Percentiles rank a stretch among this genome's conserved stretches.
These are phyloP conservation scores for Drosophila triauraria DNA, from an alignment of 1,140 invertebrate species.

Conservation along the genomic window DNA sequence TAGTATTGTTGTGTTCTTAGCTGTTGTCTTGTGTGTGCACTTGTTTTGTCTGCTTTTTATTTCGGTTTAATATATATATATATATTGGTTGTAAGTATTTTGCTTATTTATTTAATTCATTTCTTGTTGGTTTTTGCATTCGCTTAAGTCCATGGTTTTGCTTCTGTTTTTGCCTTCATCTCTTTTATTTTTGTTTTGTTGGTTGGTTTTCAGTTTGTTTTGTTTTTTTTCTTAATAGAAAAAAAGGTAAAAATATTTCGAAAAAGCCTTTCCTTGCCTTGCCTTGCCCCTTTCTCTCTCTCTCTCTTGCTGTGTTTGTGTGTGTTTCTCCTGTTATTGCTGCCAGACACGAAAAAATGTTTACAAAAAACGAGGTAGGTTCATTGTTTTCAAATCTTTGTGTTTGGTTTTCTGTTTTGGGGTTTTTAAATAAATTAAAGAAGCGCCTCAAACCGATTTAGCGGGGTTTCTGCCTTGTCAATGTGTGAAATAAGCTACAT, in stretches of 20 bases:
- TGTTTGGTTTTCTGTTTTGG: conserved; percentile 1
- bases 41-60: conserved; percentile 34
- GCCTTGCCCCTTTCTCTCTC: conserved; percentile 30
- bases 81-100: conserved; percentile 45
- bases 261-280: conserved; percentile 60
- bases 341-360: conserved; percentile 41
- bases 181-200: conserved; percentile 25
- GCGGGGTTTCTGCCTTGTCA: conserved; percentile 19
- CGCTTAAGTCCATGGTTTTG: conserved; percentile 70
- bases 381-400: conserved; percentile 63
- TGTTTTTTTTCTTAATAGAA: conserved; percentile 65
- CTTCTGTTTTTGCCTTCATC: conserved; percentile 36
- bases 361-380: conserved; percentile 83
- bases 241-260: conserved; percentile 70
- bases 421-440: conserved; percentile 29
- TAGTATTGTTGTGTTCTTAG: conserved; percentile 69
- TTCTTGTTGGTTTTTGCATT: conserved; percentile 59
- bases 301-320: conserved; percentile 36
- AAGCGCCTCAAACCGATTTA: conserved; percentile 38
- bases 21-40: conserved; percentile 52
- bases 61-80: conserved; percentile 35
- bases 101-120: conserved; percentile 48
- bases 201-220: conserved; percentile 39
- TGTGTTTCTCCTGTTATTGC: conserved; percentile 45
- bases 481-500: conserved; percentile 67